Evolutionary conservation across 2,113 vertebrate species (phyloP), one percentile per base, ranked within the genome.

Genomic region (Notothenia coriiceps): DNA sequence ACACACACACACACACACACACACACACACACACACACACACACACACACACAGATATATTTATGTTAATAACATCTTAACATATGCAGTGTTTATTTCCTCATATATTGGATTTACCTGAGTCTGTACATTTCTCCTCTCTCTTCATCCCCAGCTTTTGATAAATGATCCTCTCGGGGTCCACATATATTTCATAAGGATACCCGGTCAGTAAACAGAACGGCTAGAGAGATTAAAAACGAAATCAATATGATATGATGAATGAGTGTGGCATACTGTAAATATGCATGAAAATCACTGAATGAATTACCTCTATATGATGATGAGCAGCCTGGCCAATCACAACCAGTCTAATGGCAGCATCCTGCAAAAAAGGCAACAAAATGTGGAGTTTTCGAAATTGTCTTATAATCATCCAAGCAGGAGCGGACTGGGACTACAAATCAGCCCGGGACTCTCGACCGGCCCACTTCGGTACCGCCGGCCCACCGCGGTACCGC

Each of bases 101-200:
- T 9, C 2, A 33, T 56, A 14, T 1, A 52, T 15, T 51, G 52
- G 13, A 44, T 84, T 40, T 40, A 99, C 97, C 97, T 92, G 95
- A 94, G 33, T 86, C 11, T 10, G 83, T 85, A 82, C 86, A 95
- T 47, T 50, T 85, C 95, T 98, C 97, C 77, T 96, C 97, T 93
- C 93, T 95, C 92, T 94, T 98, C 97, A 99, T 96, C 60, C 97
- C 96, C 81, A 99, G 92, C 29, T 64, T 95, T 91, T 92, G 96
- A 92, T 97, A 99, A 90, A 99, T 95, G 76, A 95, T 87, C 79
- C 96, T 96, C 67, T 96, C 91, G 22, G 97, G 96, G 91, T 99
- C 97, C 44, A 98, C 96, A 66, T 97, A 99, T 49, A 99, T 98
- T 94, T 99, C 97, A 77, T 98, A 92, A 63, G 91, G 86, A 94